Base-by-base conservation (phyloP, 2,888 invertebrate genomes). In the Brachylomia viminalis region DNA sequence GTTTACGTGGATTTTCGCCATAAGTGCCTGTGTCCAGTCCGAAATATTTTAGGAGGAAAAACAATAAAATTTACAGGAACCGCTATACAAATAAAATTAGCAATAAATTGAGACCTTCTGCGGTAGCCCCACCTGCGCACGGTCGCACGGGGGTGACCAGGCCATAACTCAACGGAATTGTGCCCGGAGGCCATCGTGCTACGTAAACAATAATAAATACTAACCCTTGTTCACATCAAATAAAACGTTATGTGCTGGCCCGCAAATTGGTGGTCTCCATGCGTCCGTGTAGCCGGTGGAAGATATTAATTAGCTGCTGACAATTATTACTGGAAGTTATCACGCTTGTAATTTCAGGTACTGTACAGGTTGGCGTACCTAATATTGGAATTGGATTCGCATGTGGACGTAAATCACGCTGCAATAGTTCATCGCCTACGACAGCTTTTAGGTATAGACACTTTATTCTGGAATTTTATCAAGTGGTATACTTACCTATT, bases 161-260 rank as follows among this genome's bases (percentile, higher is more conserved):
- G 91, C 91, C 87, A 95, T 96, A 95, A 95, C 91, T 95, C 95
- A 95, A 90, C 93, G 82, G 91, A 94, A 95, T 94, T 93, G 94
- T 92, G 92, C 95, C 96, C 95, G 88, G 89, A 91, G 94, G 95
- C 93, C 87, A 88, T 88, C 88, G 87, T 87, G 89, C 89, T 89
- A 90, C 91, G 92, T 91, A 92, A 92, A 93, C 93, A 93, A 93
- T 93, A 92, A 93, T 92, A 92, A 93, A 92, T 93, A 93, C 92
- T 92, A 92, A 93, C 92, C 92, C 91, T 90, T 91, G 92, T 90
- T 86, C 86, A 75, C 77, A 86, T 91, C 91, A 89, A 92, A 93
- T 93, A 92, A 93, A 92, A 93, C 91, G 92, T 92, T 91, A 91
- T 90, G 88, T 89, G 86, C 84, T 87, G 84, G 80, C 86, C 86